These are phyloP conservation scores for Crambe crambe DNA, from an alignment of 37 sponge, comb jelly and placozoan genomes.

Conservation along the genomic window DNA sequence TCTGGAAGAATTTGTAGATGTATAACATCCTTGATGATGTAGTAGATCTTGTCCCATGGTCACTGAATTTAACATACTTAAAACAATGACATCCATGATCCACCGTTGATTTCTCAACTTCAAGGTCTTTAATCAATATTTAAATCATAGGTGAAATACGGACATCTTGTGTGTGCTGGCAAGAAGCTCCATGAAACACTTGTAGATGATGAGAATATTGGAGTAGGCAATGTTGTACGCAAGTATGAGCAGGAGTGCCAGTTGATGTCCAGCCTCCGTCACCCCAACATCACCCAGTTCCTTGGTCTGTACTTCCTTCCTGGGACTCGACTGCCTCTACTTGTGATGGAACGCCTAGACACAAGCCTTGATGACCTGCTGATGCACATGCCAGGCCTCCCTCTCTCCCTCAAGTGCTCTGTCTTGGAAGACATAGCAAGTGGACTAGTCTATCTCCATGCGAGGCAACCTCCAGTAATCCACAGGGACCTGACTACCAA, in stretches of 20 bases:
- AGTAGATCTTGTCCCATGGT: too few species aligned
- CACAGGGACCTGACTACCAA: slow-evolving; percentile 2
- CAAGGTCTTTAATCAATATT: too few species aligned
- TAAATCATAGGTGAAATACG: not conserved
- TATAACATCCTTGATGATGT: too few species aligned
- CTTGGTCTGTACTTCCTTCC: slow-evolving; percentile 4
- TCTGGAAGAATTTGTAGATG: too few species aligned
- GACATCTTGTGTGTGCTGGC: slow-evolving; percentile 1
- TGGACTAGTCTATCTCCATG: not conserved
- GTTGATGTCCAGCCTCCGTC: slow-evolving; percentile 7
- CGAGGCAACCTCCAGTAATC: not conserved
- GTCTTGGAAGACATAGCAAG: not conserved
- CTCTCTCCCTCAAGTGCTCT: not conserved
- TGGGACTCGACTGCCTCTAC: not conserved
- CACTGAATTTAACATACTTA: too few species aligned
- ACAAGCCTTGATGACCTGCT: slow-evolving; percentile 2
- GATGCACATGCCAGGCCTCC: not conserved
- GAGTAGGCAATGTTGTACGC: not conserved
- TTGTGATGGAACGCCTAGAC: slow-evolving; percentile 3
- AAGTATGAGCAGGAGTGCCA: slow-evolving; percentile 14
- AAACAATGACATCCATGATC: too few species aligned
- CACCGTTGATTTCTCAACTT: too few species aligned
- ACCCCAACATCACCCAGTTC: slow-evolving; percentile 14
- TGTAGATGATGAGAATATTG: not conserved
- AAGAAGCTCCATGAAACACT: not conserved